Conservation (phyloP, 2,888 invertebrate genomes). For the Heterodera filipjevi region DNA sequence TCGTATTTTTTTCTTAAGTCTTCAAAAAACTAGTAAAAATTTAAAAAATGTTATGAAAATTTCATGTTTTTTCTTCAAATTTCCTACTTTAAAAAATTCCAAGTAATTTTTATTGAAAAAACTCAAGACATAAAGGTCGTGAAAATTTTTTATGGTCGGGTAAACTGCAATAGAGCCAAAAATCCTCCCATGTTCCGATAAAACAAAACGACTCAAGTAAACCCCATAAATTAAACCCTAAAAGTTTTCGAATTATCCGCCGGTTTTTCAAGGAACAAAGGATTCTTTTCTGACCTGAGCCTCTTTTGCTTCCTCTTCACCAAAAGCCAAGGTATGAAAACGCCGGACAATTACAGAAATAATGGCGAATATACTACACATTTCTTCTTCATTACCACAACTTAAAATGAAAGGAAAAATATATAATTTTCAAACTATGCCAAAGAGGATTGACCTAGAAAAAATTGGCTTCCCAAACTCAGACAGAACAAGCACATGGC, state of each 20-base stretch:
- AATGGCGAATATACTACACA: slow-evolving; percentile 56
- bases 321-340: slow-evolving; percentile 41
- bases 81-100: not conserved
- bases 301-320: not conserved
- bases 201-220: no score
- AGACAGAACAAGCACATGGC: slow-evolving; percentile 12
- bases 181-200: no score
- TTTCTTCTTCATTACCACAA: slow-evolving; percentile 59
- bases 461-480: slow-evolving; percentile 29
- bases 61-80: not conserved
- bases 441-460: not conserved
- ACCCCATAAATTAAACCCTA: no score
- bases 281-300: not conserved
- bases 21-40: no score
- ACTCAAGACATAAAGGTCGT: no score
- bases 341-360: slow-evolving; percentile 56
- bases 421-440: not conserved
- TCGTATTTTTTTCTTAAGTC: no score
- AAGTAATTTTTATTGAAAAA: not conserved
- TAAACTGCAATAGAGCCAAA: no score
- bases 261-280: no score
- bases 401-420: slow-evolving; percentile 43
- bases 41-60: no score
- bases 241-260: no score
- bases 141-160: no score